Conservation (phyloP, 2,888 invertebrate species). For the Tipula confusa region DNA sequence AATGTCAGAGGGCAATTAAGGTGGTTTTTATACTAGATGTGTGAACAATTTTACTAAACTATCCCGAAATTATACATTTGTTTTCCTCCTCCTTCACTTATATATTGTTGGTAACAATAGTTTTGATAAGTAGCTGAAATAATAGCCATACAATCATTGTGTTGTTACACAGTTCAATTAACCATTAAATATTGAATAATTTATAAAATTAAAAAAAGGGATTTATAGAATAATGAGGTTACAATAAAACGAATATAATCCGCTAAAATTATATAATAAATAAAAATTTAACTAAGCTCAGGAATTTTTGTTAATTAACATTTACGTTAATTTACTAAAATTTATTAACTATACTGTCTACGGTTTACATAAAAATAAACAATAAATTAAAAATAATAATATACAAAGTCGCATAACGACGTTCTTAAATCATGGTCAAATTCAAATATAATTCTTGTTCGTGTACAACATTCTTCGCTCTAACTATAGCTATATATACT, state of each 20-base stretch:
- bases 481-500: not conserved
- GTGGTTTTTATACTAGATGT: not conserved
- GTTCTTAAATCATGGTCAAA: not conserved
- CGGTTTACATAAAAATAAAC: not conserved
- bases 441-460: not conserved
- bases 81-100: not conserved
- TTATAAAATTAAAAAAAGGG: not conserved
- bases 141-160: not conserved
- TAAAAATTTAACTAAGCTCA: not conserved
- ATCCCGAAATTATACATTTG: not conserved
- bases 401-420: not conserved
- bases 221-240: not conserved
- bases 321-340: not conserved
- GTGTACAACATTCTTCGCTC: not conserved
- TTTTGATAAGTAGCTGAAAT: not conserved
- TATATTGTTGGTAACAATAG: not conserved
- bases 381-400: not conserved
- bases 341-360: not conserved
- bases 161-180: not conserved
- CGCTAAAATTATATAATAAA: not conserved
- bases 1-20: conserved; percentile 25
- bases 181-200: not conserved
- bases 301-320: not conserved
- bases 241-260: not conserved
- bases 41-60: not conserved